Percentiles rank a stretch among this genome's conserved stretches.
These are phyloP conservation scores for Microhierax caerulescens DNA, from an alignment of 2,797 vertebrate genomes.

Conservation along the genomic window DNA sequence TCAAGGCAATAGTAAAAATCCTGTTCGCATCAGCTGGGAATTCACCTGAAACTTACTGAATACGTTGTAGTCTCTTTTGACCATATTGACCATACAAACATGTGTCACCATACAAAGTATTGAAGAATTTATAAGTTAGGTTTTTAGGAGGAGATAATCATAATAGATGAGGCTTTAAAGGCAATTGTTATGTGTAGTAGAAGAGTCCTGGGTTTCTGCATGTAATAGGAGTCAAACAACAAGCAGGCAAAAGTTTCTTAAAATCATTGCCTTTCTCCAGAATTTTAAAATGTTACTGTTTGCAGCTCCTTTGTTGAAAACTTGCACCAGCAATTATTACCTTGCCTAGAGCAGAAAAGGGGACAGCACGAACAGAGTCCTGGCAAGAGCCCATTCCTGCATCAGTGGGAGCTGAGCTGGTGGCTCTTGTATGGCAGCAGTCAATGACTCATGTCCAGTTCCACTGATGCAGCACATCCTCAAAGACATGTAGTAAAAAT, in stretches of 20 bases:
- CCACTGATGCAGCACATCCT: not conserved
- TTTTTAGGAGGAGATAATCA: not conserved
- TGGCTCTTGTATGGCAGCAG: not conserved
- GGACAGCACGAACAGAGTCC: not conserved
- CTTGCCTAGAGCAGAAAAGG: not conserved
- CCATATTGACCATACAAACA: not conserved
- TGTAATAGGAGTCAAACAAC: not conserved
- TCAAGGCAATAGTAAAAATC: not conserved
- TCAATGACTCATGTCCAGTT: not conserved
- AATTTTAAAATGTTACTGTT: not conserved
- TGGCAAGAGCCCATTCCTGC: not conserved
- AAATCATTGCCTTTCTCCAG: not conserved
- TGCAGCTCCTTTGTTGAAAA: not conserved
- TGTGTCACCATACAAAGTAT: not conserved
- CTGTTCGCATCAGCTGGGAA: not conserved
- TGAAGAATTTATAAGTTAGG: not conserved
- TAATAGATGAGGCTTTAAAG: not conserved
- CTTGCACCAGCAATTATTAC: not conserved
- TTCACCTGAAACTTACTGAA: not conserved
- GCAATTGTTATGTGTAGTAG: not conserved
- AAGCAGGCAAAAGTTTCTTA: not conserved
- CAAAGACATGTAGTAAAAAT: not conserved
- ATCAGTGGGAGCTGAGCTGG: rapidly evolving
- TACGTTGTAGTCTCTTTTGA: not conserved
- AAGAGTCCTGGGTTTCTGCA: not conserved